Percentiles rank a stretch among this genome's conserved stretches.
Conservation (phyloP, 2,113 vertebrate species). For the Halichoeres trimaculatus region DNA sequence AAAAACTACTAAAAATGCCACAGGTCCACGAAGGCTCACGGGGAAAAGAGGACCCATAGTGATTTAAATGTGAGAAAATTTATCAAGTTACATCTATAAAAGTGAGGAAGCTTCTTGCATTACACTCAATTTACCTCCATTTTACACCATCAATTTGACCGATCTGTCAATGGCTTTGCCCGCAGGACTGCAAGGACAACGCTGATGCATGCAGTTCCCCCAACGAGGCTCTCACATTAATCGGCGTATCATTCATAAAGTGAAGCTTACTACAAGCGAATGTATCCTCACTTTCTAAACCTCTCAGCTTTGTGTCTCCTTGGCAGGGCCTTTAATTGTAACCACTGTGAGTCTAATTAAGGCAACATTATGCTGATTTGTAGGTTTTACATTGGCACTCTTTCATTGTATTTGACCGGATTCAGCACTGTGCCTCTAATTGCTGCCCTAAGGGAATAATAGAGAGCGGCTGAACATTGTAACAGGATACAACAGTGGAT, state of each 20-base stretch:
- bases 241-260: conserved; percentile 23
- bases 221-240: conserved; percentile 31
- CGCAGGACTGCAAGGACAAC: conserved; percentile 28
- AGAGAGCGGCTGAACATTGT: conserved; percentile 38
- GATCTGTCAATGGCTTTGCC: conserved; percentile 48
- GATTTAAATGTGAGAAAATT: conserved; percentile 44
- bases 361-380: conserved; percentile 67
- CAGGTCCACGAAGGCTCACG: neutral
- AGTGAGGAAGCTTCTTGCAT: conserved; percentile 23
- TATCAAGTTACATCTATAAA: conserved; percentile 43
- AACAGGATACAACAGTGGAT: conserved; percentile 36
- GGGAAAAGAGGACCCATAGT: neutral
- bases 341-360: conserved; percentile 65
- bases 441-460: conserved; percentile 64
- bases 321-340: conserved; percentile 26
- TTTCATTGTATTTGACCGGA: conserved; percentile 64
- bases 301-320: conserved; percentile 6
- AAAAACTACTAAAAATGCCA: conserved; percentile 21
- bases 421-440: conserved; percentile 65
- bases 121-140: conserved; percentile 42
- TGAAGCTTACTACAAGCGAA: neutral
- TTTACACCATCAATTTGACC: conserved; percentile 45
- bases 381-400: conserved; percentile 53
- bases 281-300: neutral
- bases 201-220: conserved; percentile 51